Evolutionary conservation across 2,113 vertebrate genomes (phyloP).

Genomic region (Fregata magnificens): DNA sequence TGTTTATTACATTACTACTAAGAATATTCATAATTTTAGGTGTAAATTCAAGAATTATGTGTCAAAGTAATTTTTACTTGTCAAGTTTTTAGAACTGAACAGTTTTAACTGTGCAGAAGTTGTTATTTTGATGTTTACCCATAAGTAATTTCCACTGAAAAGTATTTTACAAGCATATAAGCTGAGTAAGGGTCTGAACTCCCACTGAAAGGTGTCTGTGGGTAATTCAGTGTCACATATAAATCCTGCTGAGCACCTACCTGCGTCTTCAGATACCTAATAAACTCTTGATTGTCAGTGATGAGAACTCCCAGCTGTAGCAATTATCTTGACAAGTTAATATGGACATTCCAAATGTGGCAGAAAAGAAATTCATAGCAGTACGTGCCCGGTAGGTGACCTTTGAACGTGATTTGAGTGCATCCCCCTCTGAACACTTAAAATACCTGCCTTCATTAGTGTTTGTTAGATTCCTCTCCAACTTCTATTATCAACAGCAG

Average conservation of each 20-base stretch:
- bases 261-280: not conserved
- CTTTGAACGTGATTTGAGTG: not conserved
- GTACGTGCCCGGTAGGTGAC: not conserved
- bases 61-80: not conserved
- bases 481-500: not conserved
- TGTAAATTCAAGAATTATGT: not conserved
- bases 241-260: slow-evolving; percentile 7
- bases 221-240: not conserved
- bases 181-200: not conserved
- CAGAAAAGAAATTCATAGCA: not conserved
- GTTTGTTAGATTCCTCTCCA: not conserved
- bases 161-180: not conserved
- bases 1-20: not conserved
- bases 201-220: not conserved
- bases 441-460: not conserved
- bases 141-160: not conserved
- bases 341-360: not conserved
- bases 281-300: not conserved
- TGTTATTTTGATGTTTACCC: not conserved
- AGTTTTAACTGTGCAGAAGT: not conserved
- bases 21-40: not conserved
- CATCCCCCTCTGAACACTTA: not conserved
- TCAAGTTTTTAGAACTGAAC: not conserved
- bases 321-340: slow-evolving; percentile 46
- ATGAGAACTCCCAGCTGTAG: not conserved